A percentile compares a stretch with the other conserved stretches of the same genome.
phyloP scores from a whole-genome alignment of 2,888 invertebrate species.

The Polymixis flavicincta region DNA sequence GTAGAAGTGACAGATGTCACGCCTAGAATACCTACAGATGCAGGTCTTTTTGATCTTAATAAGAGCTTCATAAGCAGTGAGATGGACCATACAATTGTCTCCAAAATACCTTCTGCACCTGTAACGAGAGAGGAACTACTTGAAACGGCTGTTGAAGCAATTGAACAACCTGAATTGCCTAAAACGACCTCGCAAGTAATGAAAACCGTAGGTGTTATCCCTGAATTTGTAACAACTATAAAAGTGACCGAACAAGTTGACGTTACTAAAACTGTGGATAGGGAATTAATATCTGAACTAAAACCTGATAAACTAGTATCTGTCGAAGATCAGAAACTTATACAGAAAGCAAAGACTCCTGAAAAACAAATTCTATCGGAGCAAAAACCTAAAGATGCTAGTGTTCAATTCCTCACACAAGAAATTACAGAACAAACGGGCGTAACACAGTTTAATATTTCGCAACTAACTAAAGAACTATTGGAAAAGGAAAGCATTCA shows the following conservation, averaged over 20 bases:
- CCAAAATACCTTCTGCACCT: slow-evolving; percentile 54
- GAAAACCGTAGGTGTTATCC: background rate
- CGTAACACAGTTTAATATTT: slow-evolving; percentile 53
- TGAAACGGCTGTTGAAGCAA: slow-evolving; percentile 29
- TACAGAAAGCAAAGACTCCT: slow-evolving; percentile 10
- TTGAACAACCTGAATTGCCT: slow-evolving; percentile 12
- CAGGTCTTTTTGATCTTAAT: slow-evolving; percentile 66
- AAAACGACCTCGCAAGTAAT: slow-evolving; percentile 24
- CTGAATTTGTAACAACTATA: slow-evolving; percentile 8
- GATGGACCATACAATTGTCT: slow-evolving; percentile 67
- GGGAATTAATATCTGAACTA: background rate
- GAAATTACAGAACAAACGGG: slow-evolving; percentile 42
- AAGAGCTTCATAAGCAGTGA: slow-evolving; percentile 74
- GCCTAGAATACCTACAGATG: slow-evolving; percentile 54
- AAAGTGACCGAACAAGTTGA: slow-evolving; percentile 28
- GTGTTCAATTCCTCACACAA: slow-evolving; percentile 28
- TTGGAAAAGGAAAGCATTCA: slow-evolving; percentile 69
- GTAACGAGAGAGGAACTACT: slow-evolving; percentile 20
- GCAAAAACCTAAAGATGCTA: slow-evolving; percentile 32
- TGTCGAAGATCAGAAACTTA: slow-evolving; percentile 22
- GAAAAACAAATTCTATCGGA: slow-evolving; percentile 3
- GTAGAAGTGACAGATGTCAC: slow-evolving; percentile 52
- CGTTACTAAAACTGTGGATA: background rate
- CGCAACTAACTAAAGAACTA: slow-evolving; percentile 68
- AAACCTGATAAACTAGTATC: background rate